phyloP scores from a whole-genome alignment of 2,888 invertebrate species.

The Orchesella flavescens region DNA sequence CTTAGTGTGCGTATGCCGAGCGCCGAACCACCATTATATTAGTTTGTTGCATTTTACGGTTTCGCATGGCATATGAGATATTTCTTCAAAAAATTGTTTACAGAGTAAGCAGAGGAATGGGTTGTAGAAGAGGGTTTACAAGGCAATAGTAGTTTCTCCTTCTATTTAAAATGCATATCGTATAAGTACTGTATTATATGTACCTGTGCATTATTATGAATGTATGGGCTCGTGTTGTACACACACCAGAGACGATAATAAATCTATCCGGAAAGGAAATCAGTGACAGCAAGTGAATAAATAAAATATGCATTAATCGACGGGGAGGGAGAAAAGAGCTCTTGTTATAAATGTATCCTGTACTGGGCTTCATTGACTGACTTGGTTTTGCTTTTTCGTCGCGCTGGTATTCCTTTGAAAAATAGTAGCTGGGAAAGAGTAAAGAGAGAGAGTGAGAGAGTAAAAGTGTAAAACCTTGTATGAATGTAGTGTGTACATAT shows the following conservation, averaged over 20 bases:
- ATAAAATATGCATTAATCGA: constrained; percentile 69
- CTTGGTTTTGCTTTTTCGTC: constrained; percentile 40
- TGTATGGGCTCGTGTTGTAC: background rate
- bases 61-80: background rate
- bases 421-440: background rate
- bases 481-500: background rate
- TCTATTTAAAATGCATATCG: constrained; percentile 20
- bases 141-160: background rate
- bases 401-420: constrained; percentile 24
- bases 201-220: background rate
- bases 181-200: background rate
- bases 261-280: constrained; percentile 68
- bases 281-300: constrained; percentile 68
- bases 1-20: background rate
- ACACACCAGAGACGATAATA: constrained; percentile 63
- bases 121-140: constrained; percentile 2
- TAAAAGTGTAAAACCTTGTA: background rate
- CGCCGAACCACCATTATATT: too few species aligned
- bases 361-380: constrained; percentile 42
- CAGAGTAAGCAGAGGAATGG: background rate
- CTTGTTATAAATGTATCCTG: constrained; percentile 61
- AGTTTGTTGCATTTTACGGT: background rate
- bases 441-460: background rate
- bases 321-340: constrained; percentile 58
- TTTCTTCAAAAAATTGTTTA: background rate